Base-by-base conservation (phyloP, 2,888 invertebrate genomes). In the Orthosia gracilis region DNA sequence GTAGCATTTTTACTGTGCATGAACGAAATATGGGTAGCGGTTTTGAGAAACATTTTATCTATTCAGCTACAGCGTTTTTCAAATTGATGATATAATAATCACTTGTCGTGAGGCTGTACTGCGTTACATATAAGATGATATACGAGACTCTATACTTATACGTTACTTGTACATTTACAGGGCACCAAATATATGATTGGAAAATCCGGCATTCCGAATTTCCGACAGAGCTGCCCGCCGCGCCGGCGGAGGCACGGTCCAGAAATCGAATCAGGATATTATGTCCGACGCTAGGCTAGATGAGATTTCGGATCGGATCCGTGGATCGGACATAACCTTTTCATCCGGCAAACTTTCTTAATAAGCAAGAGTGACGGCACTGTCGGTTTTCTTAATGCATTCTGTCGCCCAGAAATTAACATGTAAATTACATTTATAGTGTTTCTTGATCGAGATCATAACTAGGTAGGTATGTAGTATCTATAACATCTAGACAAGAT, bases 261-360 rank as follows among this genome's bases (percentile, higher is more conserved):
- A 66, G 64, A 57, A 55, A 75, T 65, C 31, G n/a, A 69, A 79
- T 69, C 62, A 58, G 66, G 71, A 78, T 67, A 77, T 67, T 9
- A 66, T 52, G 52, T 47, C 23, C 49, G 21, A 66, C 17, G 18
- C 0, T 40, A 40, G 40, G 18, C 26, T 52, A 45, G 52, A 58
- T 54, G 52, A 57, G 13, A 62, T 63, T 49, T 45, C 21, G 40
- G n/a, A 66, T 61, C 21, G 26, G n/a, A 70, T n/a, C n/a, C n/a
- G n/a, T n/a, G 40, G n/a, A 66, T 61, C 21, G 26, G n/a, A 70
- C 55, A 69, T 65, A 57, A 62, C 55, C 52, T 69, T 68, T 81
- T 50, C 47, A 76, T 66, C 26, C 11, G 58, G 76, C 76, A 62
- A 76, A 40, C 57, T 50, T 59, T 67, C 63, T 21, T 49, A 63